Conservation (phyloP, 2,888 invertebrate genomes). For the Volucella bombylans region DNA sequence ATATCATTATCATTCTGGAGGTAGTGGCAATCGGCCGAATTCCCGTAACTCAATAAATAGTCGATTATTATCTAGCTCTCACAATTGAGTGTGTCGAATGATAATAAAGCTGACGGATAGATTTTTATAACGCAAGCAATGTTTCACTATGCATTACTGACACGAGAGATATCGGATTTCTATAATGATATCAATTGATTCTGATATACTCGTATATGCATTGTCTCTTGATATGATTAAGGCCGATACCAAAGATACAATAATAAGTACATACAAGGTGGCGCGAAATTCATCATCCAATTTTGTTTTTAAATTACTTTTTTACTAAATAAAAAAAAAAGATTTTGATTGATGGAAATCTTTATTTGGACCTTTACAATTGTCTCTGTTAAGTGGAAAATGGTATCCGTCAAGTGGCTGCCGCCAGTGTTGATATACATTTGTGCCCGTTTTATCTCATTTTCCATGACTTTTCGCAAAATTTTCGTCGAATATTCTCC, state of each 20-base stretch:
- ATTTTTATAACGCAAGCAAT: slow-evolving; percentile 94
- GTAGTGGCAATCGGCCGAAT: slow-evolving; percentile 85
- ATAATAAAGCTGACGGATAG: slow-evolving; percentile 91
- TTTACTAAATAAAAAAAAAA: no score
- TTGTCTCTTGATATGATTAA: slow-evolving; percentile 91
- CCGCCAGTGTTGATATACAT: no score
- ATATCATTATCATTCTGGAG: slow-evolving; percentile 76
- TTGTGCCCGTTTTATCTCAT: no score
- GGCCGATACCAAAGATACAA: slow-evolving; percentile 83
- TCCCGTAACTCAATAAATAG: slow-evolving; percentile 90
- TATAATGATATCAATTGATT: slow-evolving; percentile 94
- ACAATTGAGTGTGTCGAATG: slow-evolving; percentile 88
- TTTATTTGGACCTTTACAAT: no score
- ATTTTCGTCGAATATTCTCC: no score
- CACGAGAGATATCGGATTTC: slow-evolving; percentile 91
- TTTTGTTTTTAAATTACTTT: no score
- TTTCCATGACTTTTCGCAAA: no score
- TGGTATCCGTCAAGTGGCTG: no score
- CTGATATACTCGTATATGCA: slow-evolving; percentile 93
- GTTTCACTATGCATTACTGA: slow-evolving; percentile 91
- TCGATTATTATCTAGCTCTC: slow-evolving; percentile 91
- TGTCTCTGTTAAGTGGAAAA: no score
- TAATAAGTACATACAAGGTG: no score
- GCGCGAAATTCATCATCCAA: no score
- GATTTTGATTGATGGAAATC: no score